Conservation (phyloP, 2,888 invertebrate genomes). For the Hypomecis punctinalis region DNA sequence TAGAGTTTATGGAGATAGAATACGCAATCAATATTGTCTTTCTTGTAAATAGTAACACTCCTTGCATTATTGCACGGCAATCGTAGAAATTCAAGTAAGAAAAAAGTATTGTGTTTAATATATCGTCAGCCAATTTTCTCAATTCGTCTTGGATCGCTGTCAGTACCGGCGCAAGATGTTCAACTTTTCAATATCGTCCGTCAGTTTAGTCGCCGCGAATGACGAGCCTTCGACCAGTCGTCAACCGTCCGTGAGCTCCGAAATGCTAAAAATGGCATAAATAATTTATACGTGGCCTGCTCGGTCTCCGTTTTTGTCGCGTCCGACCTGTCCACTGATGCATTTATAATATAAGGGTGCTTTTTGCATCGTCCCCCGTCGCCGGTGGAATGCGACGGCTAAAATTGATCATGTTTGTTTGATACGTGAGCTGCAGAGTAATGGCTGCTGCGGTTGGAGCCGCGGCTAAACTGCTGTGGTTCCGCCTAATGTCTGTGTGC, state of each 20-base stretch:
- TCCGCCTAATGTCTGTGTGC: conserved; percentile 46
- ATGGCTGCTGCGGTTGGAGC: conserved; percentile 57
- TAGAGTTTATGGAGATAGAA: too few species aligned
- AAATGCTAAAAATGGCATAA: conserved; percentile 85
- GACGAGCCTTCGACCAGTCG: conserved; percentile 54
- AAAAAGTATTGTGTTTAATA: too few species aligned
- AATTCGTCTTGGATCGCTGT: neutral
- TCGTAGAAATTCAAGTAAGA: too few species aligned
- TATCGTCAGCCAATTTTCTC: conserved; percentile 1
- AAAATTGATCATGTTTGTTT: conserved; percentile 84
- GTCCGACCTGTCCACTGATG: conserved; percentile 83
- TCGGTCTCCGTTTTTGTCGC: conserved; percentile 79
- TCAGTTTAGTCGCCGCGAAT: conserved; percentile 47
- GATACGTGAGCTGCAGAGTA: conserved; percentile 79
- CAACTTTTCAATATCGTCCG: conserved; percentile 40
- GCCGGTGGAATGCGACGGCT: conserved; percentile 82
- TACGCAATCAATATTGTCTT: too few species aligned
- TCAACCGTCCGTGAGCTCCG: conserved; percentile 68
- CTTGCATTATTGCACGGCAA: too few species aligned
- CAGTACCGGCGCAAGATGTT: conserved; percentile 5
- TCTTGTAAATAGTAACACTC: too few species aligned
- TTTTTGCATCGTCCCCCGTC: conserved; percentile 79
- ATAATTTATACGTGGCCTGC: conserved; percentile 82
- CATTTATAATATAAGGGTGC: conserved; percentile 85
- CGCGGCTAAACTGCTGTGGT: conserved; percentile 37